Evolutionary conservation across 1,140 invertebrate genomes (phyloP), one percentile per base, ranked within the genome.

Genomic region (Drosophila parvula): DNA sequence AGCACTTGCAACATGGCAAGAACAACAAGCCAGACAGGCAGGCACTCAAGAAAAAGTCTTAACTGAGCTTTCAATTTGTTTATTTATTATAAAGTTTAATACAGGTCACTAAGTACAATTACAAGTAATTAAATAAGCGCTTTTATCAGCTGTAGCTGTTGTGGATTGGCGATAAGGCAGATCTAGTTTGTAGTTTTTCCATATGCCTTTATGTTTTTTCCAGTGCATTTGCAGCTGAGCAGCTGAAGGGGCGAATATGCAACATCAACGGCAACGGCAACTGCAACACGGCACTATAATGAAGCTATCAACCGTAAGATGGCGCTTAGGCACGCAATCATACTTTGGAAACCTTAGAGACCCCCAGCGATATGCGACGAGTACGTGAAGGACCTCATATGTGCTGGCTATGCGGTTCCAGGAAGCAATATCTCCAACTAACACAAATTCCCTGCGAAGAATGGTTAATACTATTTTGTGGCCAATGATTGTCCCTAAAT

Each of bases 241-340:
- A 57, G 32, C 55, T 48, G 30, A 47, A 34, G 51, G 32, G 51
- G 65, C 43, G 32, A 58, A 58, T 70, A 40, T 70, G 65, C 47
- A 78, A 68, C 69, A 61, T 47, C 43, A 67, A 78, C 61, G 48
- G 45, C 28, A 62, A 53, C 55, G 47, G 51, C 58, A 69, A 65
- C 58, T 58, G 45, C 77, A 78, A 80, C 77, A 86, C 83, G 65
- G 83, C 69, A 82, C 83, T 79, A 74, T 86, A 86, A 86, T 86
- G 83, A 86, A 86, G 83, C 83, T 88, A 88, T 88, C 83, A 88
- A 88, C 76, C 79, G 76, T 88, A 88, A 88, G 83, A 88, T 74
- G 83, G 83, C 83, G 83, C 83, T 88, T 88, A 88, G 83, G 83
- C 83, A 88, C 83, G 83, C 83, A 88, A 88, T 88, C 83, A 88